Conservation (phyloP, 2,113 vertebrate species). For the Laterallus jamaicensis region DNA sequence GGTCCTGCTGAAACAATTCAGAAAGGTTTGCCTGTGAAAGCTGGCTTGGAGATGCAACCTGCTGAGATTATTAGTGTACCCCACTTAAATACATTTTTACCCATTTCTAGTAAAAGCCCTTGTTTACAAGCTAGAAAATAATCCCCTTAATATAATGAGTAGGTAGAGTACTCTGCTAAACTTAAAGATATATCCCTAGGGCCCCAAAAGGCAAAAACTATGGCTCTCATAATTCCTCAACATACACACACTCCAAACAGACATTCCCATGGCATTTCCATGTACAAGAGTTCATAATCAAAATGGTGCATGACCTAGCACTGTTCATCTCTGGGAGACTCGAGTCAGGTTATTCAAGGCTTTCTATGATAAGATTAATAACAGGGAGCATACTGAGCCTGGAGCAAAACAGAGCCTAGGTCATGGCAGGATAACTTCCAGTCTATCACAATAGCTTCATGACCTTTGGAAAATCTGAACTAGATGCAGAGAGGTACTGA, state of each 20-base stretch:
- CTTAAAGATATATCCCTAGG: background rate
- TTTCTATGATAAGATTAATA: slow-evolving; percentile 46
- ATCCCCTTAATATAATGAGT: background rate
- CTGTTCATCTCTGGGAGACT: slow-evolving; percentile 9
- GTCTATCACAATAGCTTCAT: slow-evolving; percentile 10
- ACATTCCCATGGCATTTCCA: background rate
- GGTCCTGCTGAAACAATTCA: slow-evolving; percentile 3
- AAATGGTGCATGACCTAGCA: background rate
- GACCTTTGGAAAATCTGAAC: slow-evolving; percentile 10
- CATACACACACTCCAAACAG: background rate
- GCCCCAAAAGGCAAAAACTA: background rate
- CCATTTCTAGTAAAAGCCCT: background rate
- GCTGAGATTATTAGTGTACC: background rate
- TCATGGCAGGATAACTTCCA: slow-evolving; percentile 28
- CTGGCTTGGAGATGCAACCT: background rate
- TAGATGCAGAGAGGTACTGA: background rate
- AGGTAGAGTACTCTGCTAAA: background rate
- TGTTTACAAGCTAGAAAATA: background rate
- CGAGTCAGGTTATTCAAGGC: slow-evolving; percentile 33
- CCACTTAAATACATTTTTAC: background rate
- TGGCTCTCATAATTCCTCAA: background rate
- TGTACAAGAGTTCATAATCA: slow-evolving; percentile 42
- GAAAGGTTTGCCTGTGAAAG: background rate
- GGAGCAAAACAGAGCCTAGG: background rate
- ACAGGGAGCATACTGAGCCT: slow-evolving; percentile 30